A percentile compares a stretch with the other conserved stretches of the same genome.
Conservation (phyloP, 2,888 invertebrate species). For the Beris chalybata region DNA sequence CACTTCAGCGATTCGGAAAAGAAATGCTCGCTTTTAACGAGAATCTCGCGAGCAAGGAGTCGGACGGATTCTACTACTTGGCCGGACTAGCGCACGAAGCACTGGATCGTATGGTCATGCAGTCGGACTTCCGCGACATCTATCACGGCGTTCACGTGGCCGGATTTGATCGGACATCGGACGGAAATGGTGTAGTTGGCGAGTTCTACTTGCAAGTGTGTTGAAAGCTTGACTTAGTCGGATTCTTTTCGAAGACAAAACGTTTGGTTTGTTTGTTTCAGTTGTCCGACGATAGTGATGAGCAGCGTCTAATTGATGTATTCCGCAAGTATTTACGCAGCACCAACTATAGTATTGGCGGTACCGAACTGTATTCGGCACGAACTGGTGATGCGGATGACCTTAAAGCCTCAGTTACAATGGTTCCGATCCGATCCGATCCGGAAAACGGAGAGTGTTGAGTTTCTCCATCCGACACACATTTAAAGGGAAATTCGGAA, state of each 20-base stretch:
- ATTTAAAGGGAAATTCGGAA: too few species aligned
- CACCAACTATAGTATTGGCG: slow-evolving; percentile 82
- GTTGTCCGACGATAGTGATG: slow-evolving; percentile 82
- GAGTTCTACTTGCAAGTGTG: slow-evolving; percentile 74
- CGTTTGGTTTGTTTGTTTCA: slow-evolving; percentile 52
- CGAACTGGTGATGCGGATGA: slow-evolving; percentile 59
- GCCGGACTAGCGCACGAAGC: slow-evolving; percentile 73
- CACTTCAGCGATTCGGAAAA: slow-evolving; percentile 70
- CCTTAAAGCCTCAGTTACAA: too few species aligned
- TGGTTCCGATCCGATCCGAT: too few species aligned
- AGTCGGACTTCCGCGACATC: slow-evolving; percentile 80
- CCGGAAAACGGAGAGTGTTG: too few species aligned
- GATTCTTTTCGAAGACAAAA: not conserved
- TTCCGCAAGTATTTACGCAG: slow-evolving; percentile 78
- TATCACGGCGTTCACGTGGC: slow-evolving; percentile 79
- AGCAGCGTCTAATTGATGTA: slow-evolving; percentile 73
- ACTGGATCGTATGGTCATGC: slow-evolving; percentile 86
- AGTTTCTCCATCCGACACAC: too few species aligned
- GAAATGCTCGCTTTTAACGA: slow-evolving; percentile 65
- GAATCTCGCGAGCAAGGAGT: slow-evolving; percentile 63
- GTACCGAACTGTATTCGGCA: slow-evolving; percentile 74
- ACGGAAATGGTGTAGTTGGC: slow-evolving; percentile 64
- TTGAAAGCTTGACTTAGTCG: not conserved
- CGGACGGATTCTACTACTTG: slow-evolving; percentile 65
- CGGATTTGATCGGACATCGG: slow-evolving; percentile 61